These are phyloP conservation scores for Furcifer pardalis DNA, from an alignment of 2,797 vertebrate genomes.

Conservation along the genomic window DNA sequence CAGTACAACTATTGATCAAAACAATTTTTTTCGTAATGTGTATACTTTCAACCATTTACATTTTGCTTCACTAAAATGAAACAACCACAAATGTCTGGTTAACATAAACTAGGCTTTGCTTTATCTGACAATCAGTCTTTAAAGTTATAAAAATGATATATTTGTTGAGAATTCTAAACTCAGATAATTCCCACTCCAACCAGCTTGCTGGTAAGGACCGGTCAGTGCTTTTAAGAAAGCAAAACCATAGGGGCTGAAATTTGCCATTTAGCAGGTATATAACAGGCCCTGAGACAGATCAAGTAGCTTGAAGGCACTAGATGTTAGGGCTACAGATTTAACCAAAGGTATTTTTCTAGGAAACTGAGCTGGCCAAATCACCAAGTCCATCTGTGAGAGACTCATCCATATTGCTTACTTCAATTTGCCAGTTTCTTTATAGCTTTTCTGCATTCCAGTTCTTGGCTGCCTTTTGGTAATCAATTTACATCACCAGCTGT, in stretches of 20 bases:
- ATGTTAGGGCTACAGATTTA: not conserved
- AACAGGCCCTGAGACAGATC: not conserved
- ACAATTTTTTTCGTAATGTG: too few relatives aligned
- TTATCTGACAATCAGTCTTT: too few relatives aligned
- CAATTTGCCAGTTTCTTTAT: not conserved
- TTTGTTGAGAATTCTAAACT: not conserved
- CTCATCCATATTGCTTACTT: not conserved
- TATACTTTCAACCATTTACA: too few relatives aligned
- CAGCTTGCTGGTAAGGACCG: not conserved
- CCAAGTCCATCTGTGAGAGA: not conserved
- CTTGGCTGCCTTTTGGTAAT: constrained; percentile 9
- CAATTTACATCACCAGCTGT: not conserved
- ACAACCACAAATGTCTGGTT: not conserved
- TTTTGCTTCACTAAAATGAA: too few relatives aligned
- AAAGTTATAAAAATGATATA: not conserved
- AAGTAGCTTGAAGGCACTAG: not conserved
- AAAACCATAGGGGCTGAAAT: not conserved
- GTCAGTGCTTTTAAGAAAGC: not conserved
- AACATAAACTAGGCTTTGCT: not conserved
- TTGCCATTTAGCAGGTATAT: not conserved
- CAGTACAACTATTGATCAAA: too few relatives aligned
- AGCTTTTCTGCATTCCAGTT: not conserved
- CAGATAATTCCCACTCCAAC: too few relatives aligned
- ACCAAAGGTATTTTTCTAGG: not conserved
- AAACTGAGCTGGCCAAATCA: not conserved